These are phyloP conservation scores for Micropterix aruncella DNA, from an alignment of 2,888 invertebrate genomes.

Conservation along the genomic window DNA sequence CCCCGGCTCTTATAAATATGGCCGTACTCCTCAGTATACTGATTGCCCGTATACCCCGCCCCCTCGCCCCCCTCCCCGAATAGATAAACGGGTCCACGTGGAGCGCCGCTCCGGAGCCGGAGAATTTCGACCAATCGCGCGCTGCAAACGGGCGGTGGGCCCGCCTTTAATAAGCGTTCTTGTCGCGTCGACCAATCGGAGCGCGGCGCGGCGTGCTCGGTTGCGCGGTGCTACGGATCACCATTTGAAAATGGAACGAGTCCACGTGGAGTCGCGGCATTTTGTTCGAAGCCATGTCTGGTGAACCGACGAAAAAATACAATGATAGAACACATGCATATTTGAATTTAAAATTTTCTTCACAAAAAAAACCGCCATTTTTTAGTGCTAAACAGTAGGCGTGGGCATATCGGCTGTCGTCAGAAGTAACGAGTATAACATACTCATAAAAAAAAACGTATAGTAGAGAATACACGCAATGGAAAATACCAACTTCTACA, in stretches of 20 bases:
- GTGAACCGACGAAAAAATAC: too few relatives aligned
- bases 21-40: slow-evolving; percentile 45
- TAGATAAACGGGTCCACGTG: slow-evolving; percentile 46
- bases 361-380: too few relatives aligned
- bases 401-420: too few relatives aligned
- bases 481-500: too few relatives aligned
- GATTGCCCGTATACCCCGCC: slow-evolving; percentile 43
- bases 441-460: too few relatives aligned
- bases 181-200: slow-evolving; percentile 24
- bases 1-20: slow-evolving; percentile 46
- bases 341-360: too few relatives aligned
- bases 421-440: too few relatives aligned
- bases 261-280: neutral
- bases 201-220: slow-evolving; percentile 19
- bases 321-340: too few relatives aligned
- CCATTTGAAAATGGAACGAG: slow-evolving; percentile 13
- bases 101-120: slow-evolving; percentile 33
- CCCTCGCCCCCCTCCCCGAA: slow-evolving; percentile 31
- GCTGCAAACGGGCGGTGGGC: slow-evolving; percentile 21
- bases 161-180: slow-evolving; percentile 42
- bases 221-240: slow-evolving; percentile 17
- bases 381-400: too few relatives aligned
- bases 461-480: too few relatives aligned
- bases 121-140: slow-evolving; percentile 22
- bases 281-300: neutral